phyloP scores from a whole-genome alignment of 2,797 vertebrate genomes.

The Platalea minor region DNA sequence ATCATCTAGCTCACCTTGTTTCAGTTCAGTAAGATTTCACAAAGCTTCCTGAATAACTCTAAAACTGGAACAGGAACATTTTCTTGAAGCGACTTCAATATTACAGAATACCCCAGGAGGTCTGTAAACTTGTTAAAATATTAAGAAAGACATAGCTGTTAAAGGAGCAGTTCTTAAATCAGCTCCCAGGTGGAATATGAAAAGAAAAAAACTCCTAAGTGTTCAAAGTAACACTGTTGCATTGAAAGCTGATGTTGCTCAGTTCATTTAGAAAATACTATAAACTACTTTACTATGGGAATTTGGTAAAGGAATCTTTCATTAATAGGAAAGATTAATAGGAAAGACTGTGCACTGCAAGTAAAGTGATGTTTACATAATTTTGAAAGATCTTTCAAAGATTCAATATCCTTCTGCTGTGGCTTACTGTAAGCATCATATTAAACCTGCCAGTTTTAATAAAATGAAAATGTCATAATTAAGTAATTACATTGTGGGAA shows the following conservation, averaged over 20 bases:
- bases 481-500: neutral
- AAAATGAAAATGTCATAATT: conserved; percentile 16
- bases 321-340: conserved; percentile 66
- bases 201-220: conserved; percentile 38
- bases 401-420: conserved; percentile 43
- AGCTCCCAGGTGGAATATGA: conserved; percentile 52
- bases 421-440: conserved; percentile 1
- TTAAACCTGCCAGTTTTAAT: conserved; percentile 41
- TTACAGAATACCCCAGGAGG: neutral
- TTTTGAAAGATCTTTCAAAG: conserved; percentile 63
- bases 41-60: neutral
- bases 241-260: conserved; percentile 43
- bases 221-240: conserved; percentile 52
- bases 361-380: conserved; percentile 61
- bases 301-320: conserved; percentile 67
- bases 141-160: conserved; percentile 67
- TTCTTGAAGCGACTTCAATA: neutral
- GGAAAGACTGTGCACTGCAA: conserved; percentile 25
- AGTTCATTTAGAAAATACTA: conserved; percentile 64
- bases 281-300: conserved; percentile 64
- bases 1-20: neutral
- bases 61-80: conserved; percentile 14
- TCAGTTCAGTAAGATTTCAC: neutral
- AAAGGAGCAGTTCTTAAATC: conserved; percentile 62
- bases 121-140: conserved; percentile 67